Evolutionary conservation across 1,140 invertebrate species (phyloP), one percentile per base, ranked within the genome.

Genomic region (Samia ricini): DNA sequence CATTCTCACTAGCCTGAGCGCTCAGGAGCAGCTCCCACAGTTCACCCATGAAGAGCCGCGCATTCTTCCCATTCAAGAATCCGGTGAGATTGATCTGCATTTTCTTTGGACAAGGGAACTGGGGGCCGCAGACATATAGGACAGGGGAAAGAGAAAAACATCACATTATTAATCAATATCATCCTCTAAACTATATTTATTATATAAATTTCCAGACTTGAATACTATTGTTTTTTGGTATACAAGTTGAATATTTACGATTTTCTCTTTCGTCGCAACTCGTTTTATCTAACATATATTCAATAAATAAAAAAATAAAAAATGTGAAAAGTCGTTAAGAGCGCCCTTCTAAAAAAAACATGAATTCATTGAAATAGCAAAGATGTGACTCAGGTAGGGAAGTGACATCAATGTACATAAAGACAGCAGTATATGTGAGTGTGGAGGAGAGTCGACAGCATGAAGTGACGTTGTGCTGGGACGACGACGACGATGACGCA

Each of bases 71-170:
- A 91, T 99, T 99, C 23, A 99, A 91, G 90, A 99, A 99, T 10
- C 99, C 99, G 36, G 99, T 99, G 78, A 99, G 91, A 91, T 99
- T 99, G 76, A 99, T 99, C 93, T 99, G 99, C 95, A 99, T 99
- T 89, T 98, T 97, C 88, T 98, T 98, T 42, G 98, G 98, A 92
- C 99, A 98, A 20, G 98, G 97, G 92, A 94, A 96, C 95, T 95
- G 89, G 83, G 74, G 80, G 72, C 66, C 71, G 77, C 33, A 79
- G 77, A 78, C 19, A 76, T 62, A 77, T 66, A 55, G 81, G 83
- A 82, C 74, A 77, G 77, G 92, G 92, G 91, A 83, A 83, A 72
- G 86, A 84, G 86, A 84, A 87, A 79, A 77, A 74, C 76, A 29
- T 59, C 36, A 49, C 3, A 69, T 80, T 74, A 80, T 64, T 76